Conservation (phyloP, 2,797 vertebrate species). For the Gymnothorax reevesii region DNA sequence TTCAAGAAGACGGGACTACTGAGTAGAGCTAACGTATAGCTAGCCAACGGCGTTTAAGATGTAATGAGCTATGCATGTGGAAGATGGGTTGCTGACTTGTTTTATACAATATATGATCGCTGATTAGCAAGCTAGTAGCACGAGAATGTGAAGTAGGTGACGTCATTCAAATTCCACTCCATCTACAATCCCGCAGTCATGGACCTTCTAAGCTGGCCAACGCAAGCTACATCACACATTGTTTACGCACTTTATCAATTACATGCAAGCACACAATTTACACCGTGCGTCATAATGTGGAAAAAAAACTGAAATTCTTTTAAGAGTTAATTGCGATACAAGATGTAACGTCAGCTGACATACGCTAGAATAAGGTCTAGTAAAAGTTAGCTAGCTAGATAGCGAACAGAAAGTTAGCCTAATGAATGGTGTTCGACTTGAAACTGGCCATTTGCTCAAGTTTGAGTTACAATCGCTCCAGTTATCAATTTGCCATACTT, state of each 20-base stretch:
- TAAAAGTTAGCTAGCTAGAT: not conserved
- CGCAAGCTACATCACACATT: not conserved
- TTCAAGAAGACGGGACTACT: no score
- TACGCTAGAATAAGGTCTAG: not conserved
- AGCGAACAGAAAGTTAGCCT: not conserved
- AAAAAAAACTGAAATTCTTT: not conserved
- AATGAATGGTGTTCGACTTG: not conserved
- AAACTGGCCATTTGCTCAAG: not conserved
- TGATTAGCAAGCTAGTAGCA: not conserved
- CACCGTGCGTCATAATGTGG: not conserved
- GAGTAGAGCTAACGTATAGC: no score
- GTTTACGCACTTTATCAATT: not conserved
- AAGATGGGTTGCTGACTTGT: no score
- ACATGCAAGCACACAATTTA: not conserved
- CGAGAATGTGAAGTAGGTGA: not conserved
- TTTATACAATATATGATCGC: no score
- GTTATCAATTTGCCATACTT: no score
- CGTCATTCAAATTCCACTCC: constrained; percentile 1
- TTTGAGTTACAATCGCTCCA: not conserved
- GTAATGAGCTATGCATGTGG: no score
- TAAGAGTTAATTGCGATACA: not conserved
- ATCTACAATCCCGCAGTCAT: not conserved
- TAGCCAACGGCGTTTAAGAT: no score
- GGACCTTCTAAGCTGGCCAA: not conserved
- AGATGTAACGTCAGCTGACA: not conserved